Percentiles rank a stretch among this genome's conserved stretches.
These are phyloP conservation scores for Eristalis tenax DNA, from an alignment of 2,888 invertebrate species.

Conservation along the genomic window DNA sequence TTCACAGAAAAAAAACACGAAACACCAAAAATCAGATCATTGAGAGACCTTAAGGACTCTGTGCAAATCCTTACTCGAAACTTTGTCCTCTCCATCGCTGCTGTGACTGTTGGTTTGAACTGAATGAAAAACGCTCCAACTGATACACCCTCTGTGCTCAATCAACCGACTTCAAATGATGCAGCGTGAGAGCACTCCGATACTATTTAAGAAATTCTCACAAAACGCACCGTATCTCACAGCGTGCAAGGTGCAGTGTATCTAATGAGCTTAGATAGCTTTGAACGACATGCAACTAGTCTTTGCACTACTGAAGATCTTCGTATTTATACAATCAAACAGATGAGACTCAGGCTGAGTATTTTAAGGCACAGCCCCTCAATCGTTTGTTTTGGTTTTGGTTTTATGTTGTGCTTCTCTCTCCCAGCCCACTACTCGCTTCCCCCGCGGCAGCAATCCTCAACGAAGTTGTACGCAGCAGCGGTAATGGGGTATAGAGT, in stretches of 20 bases:
- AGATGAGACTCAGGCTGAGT: conserved; percentile 50
- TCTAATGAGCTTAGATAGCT: conserved; percentile 65
- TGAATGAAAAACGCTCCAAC: not conserved
- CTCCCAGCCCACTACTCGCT: conserved; percentile 5
- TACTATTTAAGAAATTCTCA: conserved; percentile 62
- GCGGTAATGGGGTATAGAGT: conserved; percentile 55
- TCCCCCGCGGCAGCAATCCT: not conserved
- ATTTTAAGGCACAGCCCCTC: conserved; percentile 66
- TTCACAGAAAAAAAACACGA: not conserved
- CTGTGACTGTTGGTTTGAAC: not conserved
- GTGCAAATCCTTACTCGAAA: conserved; percentile 72
- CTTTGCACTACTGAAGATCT: conserved; percentile 70
- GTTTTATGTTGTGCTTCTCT: conserved; percentile 30
- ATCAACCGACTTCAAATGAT: conserved; percentile 54
- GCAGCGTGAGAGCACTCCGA: conserved; percentile 40
- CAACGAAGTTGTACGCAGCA: conserved; percentile 16
- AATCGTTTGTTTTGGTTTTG: conserved; percentile 21
- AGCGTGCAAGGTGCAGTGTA: conserved; percentile 54
- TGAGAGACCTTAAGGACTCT: not conserved
- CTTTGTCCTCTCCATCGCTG: conserved; percentile 72
- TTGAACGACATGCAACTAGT: conserved; percentile 71
- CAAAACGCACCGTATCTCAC: conserved; percentile 53
- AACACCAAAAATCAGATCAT: not conserved
- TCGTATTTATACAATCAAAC: conserved; percentile 73
- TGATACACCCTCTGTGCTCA: conserved; percentile 38